Evolutionary conservation across 1,140 invertebrate species (phyloP).

Genomic region (Tetraneura akinire): DNA sequence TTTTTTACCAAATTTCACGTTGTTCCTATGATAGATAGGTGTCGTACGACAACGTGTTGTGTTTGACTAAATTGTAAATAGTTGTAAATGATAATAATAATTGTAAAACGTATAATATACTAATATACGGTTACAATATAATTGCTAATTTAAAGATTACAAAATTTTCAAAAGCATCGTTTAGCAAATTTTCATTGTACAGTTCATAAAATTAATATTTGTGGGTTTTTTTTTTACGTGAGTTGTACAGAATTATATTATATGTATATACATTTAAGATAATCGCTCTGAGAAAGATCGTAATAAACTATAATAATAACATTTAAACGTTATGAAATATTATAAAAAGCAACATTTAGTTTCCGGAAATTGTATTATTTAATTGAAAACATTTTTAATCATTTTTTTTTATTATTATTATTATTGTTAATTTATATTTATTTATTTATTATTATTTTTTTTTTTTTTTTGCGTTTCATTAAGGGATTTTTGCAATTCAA

Average conservation of each 20-base stretch:
- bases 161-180: background rate
- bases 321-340: too few species aligned
- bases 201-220: constrained; percentile 17
- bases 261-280: background rate
- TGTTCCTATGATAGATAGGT: background rate
- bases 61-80: constrained; percentile 20
- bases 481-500: constrained; percentile 47
- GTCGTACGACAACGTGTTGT: background rate
- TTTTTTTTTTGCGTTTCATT: constrained; percentile 8
- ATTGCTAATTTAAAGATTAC: background rate
- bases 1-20: constrained; percentile 13
- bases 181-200: constrained; percentile 42
- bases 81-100: constrained; percentile 1
- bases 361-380: constrained; percentile 28
- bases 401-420: background rate
- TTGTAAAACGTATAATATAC: background rate
- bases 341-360: background rate
- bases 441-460: too few species aligned
- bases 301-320: constrained; percentile 18
- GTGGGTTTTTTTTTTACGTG: constrained; percentile 26
- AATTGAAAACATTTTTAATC: background rate
- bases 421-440: constrained; percentile 16
- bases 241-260: constrained; percentile 23
- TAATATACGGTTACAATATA: background rate
- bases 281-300: background rate